These are phyloP conservation scores for Agrochola circellaris DNA, from an alignment of 2,888 invertebrate species.

Conservation along the genomic window DNA sequence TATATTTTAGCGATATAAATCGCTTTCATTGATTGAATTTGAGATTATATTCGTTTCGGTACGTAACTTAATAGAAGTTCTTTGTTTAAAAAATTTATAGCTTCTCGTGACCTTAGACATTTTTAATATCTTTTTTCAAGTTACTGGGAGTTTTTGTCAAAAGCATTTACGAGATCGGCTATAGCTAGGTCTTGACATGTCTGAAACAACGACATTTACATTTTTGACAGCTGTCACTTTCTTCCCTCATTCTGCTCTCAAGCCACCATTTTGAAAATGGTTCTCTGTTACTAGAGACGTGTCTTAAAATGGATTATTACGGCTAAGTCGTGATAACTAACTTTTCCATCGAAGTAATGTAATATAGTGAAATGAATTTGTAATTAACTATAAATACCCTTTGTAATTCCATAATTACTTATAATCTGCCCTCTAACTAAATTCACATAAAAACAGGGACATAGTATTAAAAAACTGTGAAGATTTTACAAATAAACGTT, in stretches of 20 bases:
- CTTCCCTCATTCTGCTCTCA: neutral
- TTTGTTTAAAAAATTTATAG: too few species aligned
- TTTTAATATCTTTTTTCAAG: too few species aligned
- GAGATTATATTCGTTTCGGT: too few species aligned
- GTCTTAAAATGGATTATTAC: neutral
- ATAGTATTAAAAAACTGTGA: conserved; percentile 1
- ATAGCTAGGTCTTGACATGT: neutral
- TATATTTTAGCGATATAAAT: too few species aligned
- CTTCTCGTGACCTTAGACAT: too few species aligned
- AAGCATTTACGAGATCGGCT: neutral
- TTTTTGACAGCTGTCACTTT: conserved; percentile 43
- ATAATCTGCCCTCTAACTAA: neutral
- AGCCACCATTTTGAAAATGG: conserved; percentile 14
- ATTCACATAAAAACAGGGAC: neutral
- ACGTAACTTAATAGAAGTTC: too few species aligned
- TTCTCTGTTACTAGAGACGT: neutral
- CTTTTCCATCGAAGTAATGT: neutral
- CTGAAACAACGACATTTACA: neutral
- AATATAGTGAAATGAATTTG: conserved; percentile 9
- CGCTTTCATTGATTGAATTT: too few species aligned
- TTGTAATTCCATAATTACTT: conserved; percentile 10
- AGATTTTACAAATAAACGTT: neutral
- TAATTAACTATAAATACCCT: conserved; percentile 11
- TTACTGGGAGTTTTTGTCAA: neutral
- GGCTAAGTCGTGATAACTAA: neutral